Evolutionary conservation across 2,888 invertebrate species (phyloP).

Genomic region (Linyphia triangularis): DNA sequence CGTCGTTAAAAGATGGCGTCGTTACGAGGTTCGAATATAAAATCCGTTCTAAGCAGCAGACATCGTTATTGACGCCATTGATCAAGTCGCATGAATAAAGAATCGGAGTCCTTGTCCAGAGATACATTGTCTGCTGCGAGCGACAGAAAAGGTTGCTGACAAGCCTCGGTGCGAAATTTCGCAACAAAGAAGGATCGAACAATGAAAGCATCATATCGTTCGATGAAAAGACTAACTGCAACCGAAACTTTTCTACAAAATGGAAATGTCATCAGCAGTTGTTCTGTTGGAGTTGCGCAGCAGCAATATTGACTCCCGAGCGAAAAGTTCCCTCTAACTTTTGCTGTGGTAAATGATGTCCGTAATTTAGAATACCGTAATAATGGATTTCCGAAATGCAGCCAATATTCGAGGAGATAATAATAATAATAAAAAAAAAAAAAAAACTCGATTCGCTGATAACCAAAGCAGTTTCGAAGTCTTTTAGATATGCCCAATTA

Average conservation of each 20-base stretch:
- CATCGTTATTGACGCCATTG: slow-evolving; percentile 26
- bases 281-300: not conserved
- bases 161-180: slow-evolving; percentile 34
- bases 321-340: not conserved
- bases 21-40: not conserved
- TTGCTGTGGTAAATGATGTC: not conserved
- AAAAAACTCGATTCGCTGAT: not conserved
- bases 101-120: not conserved
- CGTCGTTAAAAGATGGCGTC: too few relatives aligned
- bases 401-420: too few relatives aligned
- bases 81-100: not conserved
- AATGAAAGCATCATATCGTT: slow-evolving; percentile 33
- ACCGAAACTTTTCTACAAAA: slow-evolving; percentile 8
- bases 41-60: slow-evolving; percentile 18
- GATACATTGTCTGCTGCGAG: not conserved
- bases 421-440: not conserved
- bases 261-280: slow-evolving; percentile 49
- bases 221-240: slow-evolving; percentile 38
- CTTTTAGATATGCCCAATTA: not conserved
- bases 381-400: not conserved
- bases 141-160: slow-evolving; percentile 46
- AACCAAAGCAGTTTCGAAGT: not conserved
- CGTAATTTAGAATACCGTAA: not conserved
- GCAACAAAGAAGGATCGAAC: slow-evolving; percentile 34
- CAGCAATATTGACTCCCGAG: slow-evolving; percentile 7